Base-by-base conservation (phyloP, 2,113 vertebrate genomes). In the Notiomystis cincta region DNA sequence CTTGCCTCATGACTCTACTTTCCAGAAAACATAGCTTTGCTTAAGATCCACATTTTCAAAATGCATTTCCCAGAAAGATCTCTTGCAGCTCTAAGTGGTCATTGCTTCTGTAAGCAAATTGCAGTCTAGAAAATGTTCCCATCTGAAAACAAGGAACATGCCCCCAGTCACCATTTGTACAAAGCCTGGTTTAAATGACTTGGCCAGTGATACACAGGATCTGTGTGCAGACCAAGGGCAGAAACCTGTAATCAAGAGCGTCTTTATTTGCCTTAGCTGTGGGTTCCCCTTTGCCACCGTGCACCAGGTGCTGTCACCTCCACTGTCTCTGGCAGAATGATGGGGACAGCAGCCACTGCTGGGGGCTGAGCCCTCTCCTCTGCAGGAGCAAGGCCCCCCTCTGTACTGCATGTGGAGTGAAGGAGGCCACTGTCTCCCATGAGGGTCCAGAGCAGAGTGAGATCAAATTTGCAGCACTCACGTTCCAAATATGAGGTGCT, bases 401-500 rank as follows among this genome's bases (percentile, higher is more conserved):
- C 64, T 65, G 45, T 40, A 23, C 48, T 9, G 7, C 15, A 38
- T 0, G 1, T 15, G 1, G 1, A 42, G 31, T 0, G 0, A 25
- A 64, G 62, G 57, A 80, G 40, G 27, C 23, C 33, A 38, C 11
- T 8, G 2, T 51, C 22, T 56, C 16, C 76, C 2, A 1, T 9
- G 4, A 83, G 35, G 22, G 23, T 45, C 17, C 11, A 9, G 6
- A 28, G 50, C 13, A 58, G 20, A 19, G 24, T 1, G 1, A 47
- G 9, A 61, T 54, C 30, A 20, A 20, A 13, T 54, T 28, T 75
- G 21, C 35, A 73, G 58, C 72, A 53, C 24, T 7, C 16, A 42
- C 1, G 2, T 84, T 89, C 45, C 60, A 65, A 72, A 37, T 61
- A 87, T 7, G 15, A 44, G 30, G 27, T 54, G 38, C 33, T 79